Base-by-base conservation (phyloP, 2,113 vertebrate genomes). In the Caranx ignobilis region DNA sequence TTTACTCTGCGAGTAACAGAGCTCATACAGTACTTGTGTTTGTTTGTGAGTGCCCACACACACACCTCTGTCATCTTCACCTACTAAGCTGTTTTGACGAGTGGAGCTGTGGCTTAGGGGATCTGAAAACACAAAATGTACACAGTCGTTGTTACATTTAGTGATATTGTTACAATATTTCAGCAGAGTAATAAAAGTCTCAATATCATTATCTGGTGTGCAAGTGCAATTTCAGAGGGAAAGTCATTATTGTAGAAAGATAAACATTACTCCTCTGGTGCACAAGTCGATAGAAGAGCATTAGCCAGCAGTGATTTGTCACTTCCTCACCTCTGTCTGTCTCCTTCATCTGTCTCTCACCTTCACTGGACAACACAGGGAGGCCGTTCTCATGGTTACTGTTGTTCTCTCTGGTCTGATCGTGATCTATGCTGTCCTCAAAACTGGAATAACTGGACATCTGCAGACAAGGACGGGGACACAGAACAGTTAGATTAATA, bases 391-490 rank as follows among this genome's bases (percentile, higher is more conserved):
- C 69, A 0, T 62, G 39, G 62, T 31, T 4, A 9, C 64, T 6
- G 61, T 63, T 79, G 64, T 15, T 15, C 21, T 71, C 68, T 12
- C 83, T 34, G 0, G 52, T 87, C 12, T 71, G 84, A 0, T 0
- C 31, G 1, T 5, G 64, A 54, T 90, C 89, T 4, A 21, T 0
- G 31, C 45, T 61, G 34, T 93, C 92, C 8, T 96, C 94, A 3
- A 78, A 37, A 84, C 94, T 94, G 0, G 84, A 92, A 19, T 83
- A 88, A 75, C 90, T 93, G 0, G 77, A 94, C 34, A 66, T 61
- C 96, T 97, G 81, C 1, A 54, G 63, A 82, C 15, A 48, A 52
- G 19, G 0, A 0, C 32, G 71, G 11, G 18, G 21, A 77, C 5
- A 32, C 39, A 41, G 41, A 43, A 35, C 55, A 18, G 39, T 52